A percentile compares a stretch with the other conserved stretches of the same genome.
phyloP scores from a whole-genome alignment of 2,888 invertebrate genomes.

The Laothoe populi region DNA sequence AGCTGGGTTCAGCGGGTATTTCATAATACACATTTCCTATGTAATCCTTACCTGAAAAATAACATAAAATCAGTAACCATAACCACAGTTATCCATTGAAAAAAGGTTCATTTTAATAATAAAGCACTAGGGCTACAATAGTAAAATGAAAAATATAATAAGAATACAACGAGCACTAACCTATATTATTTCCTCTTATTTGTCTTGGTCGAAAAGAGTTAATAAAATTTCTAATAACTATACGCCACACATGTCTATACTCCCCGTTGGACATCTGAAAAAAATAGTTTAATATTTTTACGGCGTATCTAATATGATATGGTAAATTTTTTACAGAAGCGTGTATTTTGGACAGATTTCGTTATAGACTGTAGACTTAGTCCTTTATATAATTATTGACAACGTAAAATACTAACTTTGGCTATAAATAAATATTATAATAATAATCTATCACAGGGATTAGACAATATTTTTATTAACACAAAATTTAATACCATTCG shows the following conservation, averaged over 20 bases:
- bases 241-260: constrained; percentile 66
- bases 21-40: constrained; percentile 94
- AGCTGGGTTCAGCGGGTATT: constrained; percentile 87
- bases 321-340: too few relatives aligned
- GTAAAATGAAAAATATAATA: neutral
- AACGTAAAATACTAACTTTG: too few relatives aligned
- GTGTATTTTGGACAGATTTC: too few relatives aligned
- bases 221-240: constrained; percentile 86
- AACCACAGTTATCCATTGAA: neutral
- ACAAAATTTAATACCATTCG: too few relatives aligned
- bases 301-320: neutral
- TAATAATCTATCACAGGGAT: too few relatives aligned
- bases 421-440: too few relatives aligned
- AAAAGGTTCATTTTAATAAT: neutral
- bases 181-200: constrained; percentile 66
- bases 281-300: neutral
- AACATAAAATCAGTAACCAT: constrained; percentile 34
- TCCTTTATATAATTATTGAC: too few relatives aligned
- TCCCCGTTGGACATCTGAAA: constrained; percentile 70
- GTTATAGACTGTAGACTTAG: too few relatives aligned
- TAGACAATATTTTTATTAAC: too few relatives aligned
- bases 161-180: constrained; percentile 40
- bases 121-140: neutral
- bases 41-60: constrained; percentile 88
- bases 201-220: constrained; percentile 83